These are phyloP conservation scores for Drosophila virilis DNA, from an alignment of 1,140 invertebrate species.

Conservation along the genomic window DNA sequence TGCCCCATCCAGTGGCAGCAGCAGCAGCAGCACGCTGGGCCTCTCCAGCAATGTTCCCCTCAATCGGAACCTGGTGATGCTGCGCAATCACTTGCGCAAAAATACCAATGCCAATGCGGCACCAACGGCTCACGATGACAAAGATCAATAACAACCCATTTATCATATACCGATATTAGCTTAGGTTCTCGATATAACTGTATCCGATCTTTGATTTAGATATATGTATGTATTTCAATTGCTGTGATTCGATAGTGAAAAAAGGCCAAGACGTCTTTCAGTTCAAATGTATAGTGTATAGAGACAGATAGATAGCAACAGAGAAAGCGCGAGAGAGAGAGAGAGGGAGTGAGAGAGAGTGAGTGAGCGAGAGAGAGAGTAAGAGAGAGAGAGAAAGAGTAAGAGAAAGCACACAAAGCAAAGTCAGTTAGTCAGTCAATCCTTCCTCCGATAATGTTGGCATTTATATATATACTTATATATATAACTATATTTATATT, in stretches of 20 bases:
- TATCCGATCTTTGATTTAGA: conserved; percentile 62
- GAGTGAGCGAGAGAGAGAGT: conserved; percentile 9
- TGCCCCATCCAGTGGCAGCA: conserved; percentile 42
- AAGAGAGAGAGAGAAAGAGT: conserved; percentile 19
- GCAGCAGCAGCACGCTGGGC: conserved; percentile 29
- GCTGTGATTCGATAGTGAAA: conserved; percentile 83
- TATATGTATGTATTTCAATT: conserved; percentile 74
- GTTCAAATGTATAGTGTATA: conserved; percentile 84
- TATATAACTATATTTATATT: conserved; percentile 27
- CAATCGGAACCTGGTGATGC: conserved; percentile 79
- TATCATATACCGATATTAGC: conserved; percentile 59
- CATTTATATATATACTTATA: conserved; percentile 69
- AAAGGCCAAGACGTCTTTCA: conserved; percentile 80
- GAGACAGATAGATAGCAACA: conserved; percentile 30
- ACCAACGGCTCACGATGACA: conserved; percentile 37
- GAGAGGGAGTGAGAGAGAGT: conserved; percentile 3
- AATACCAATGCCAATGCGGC: conserved; percentile 56
- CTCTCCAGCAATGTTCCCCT: conserved; percentile 61
- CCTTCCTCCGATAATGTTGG: conserved; percentile 82
- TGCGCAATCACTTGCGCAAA: conserved; percentile 81
- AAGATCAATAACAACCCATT: conserved; percentile 56
- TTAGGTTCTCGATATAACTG: conserved; percentile 48
- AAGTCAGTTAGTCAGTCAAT: conserved; percentile 75
- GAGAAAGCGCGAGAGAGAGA: conserved; percentile 12
- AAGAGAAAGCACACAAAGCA: conserved; percentile 23